Evolutionary conservation across 2,797 vertebrate species (phyloP).

Genomic region (Cynopterus sphinx): DNA sequence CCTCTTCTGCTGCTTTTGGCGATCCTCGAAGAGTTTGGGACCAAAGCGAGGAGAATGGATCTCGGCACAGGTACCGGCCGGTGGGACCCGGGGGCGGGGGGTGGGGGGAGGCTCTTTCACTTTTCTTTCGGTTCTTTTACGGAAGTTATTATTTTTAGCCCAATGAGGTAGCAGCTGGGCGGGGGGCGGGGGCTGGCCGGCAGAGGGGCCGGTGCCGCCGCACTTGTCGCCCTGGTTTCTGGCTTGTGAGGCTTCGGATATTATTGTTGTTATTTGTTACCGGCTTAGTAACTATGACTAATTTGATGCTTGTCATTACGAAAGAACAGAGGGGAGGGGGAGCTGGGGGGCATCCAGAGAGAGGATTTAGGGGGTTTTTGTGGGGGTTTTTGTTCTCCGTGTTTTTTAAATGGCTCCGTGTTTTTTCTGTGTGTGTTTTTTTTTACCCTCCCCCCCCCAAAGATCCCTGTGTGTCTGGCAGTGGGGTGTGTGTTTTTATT

Average conservation of each 20-base stretch:
- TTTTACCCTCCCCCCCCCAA: not conserved
- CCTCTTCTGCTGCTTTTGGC: slow-evolving; percentile 1
- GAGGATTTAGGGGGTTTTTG: slow-evolving; percentile 74
- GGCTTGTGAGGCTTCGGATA: slow-evolving; percentile 39
- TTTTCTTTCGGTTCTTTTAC: slow-evolving; percentile 84
- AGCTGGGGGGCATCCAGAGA: slow-evolving; percentile 68
- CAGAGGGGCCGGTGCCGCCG: slow-evolving; percentile 51
- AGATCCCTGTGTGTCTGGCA: slow-evolving; percentile 65
- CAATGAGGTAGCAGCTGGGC: slow-evolving; percentile 66
- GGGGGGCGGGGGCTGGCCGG: slow-evolving; percentile 27
- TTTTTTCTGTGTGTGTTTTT: slow-evolving; percentile 53
- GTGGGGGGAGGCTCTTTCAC: slow-evolving; percentile 76
- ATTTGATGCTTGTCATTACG: slow-evolving; percentile 67
- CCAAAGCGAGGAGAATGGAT: slow-evolving; percentile 70
- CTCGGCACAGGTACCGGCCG: slow-evolving; percentile 66
- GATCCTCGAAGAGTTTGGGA: slow-evolving; percentile 72
- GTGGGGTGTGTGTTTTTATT: slow-evolving; percentile 79
- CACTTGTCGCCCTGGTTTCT: slow-evolving; percentile 48
- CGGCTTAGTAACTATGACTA: slow-evolving; percentile 73
- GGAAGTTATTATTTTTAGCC: slow-evolving; percentile 83
- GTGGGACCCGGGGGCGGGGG: slow-evolving; percentile 42
- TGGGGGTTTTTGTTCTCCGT: slow-evolving; percentile 79
- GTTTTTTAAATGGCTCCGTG: slow-evolving; percentile 66
- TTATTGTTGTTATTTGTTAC: slow-evolving; percentile 65
- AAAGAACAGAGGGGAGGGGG: slow-evolving; percentile 59